Evolutionary conservation across 2,113 vertebrate species (phyloP).

Genomic region (Trematocara stigmaticum): DNA sequence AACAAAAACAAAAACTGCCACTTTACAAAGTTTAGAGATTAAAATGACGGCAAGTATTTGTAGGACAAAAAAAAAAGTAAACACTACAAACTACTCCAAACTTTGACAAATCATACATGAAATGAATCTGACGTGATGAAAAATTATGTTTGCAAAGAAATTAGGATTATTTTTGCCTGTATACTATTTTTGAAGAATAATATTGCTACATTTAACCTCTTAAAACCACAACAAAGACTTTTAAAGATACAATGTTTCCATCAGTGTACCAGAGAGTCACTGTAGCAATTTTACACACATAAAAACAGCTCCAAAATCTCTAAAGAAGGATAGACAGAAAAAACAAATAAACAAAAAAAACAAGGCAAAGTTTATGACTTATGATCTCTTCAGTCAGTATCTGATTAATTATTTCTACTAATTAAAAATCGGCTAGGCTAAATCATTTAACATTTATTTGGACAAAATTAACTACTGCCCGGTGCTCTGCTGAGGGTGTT

Average conservation of each 20-base stretch:
- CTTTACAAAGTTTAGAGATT: neutral
- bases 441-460: neutral
- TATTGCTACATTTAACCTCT: neutral
- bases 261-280: neutral
- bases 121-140: accelerated
- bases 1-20: neutral
- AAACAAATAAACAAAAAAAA: neutral
- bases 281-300: neutral
- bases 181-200: neutral
- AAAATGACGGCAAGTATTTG: neutral
- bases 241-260: neutral
- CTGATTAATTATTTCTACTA: neutral
- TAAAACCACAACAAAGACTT: neutral
- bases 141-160: accelerated
- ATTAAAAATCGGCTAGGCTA: accelerated
- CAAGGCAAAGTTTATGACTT: neutral
- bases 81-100: neutral
- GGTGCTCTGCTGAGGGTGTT: accelerated
- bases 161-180: accelerated
- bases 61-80: neutral
- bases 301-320: neutral
- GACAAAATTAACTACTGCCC: neutral
- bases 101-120: neutral
- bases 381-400: neutral
- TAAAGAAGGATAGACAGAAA: neutral